A percentile compares a stretch with the other conserved stretches of the same genome.
These are phyloP conservation scores for Ennomos quercinarius DNA, from an alignment of 2,888 invertebrate species.

Conservation along the genomic window DNA sequence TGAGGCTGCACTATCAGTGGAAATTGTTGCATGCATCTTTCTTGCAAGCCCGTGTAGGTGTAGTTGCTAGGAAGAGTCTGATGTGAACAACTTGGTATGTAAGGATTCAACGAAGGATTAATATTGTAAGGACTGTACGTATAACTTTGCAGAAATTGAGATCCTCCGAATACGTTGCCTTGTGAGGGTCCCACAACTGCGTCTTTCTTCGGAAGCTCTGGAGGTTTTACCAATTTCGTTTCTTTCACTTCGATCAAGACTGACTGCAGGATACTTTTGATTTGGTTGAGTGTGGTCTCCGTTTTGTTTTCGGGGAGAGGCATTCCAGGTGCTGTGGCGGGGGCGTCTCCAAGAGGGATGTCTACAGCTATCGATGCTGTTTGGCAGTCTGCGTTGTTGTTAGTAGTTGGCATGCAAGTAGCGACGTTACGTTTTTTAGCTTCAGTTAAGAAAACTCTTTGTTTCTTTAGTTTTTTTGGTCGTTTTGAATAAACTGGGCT, in stretches of 20 bases:
- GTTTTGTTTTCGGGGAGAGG: constrained; percentile 54
- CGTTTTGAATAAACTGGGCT: constrained; percentile 56
- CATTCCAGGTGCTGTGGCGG: too few relatives aligned
- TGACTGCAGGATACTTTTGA: constrained; percentile 70
- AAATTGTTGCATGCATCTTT: constrained; percentile 63
- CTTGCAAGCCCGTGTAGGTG: constrained; percentile 46
- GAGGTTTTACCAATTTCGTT: constrained; percentile 44
- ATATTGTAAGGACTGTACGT: constrained; percentile 64
- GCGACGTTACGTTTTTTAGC: constrained; percentile 47
- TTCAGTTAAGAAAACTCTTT: constrained; percentile 20
- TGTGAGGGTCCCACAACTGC: constrained; percentile 60
- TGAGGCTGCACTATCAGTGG: constrained; percentile 64
- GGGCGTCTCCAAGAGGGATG: constrained; percentile 4
- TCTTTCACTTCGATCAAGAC: constrained; percentile 72
- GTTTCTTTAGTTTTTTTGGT: constrained; percentile 9
- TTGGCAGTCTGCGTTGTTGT: constrained; percentile 57
- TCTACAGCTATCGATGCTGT: constrained; percentile 40
- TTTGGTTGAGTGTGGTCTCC: constrained; percentile 68
- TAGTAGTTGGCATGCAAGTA: constrained; percentile 50
- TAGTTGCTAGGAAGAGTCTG: constrained; percentile 49
- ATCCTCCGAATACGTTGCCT: constrained; percentile 54
- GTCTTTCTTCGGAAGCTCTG: constrained; percentile 59
- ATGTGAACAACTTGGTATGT: constrained; percentile 55
- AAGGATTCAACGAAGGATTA: constrained; percentile 55
- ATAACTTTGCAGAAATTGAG: constrained; percentile 62